Evolutionary conservation across 2,113 vertebrate species (phyloP).

Genomic region (Orcinus orca): DNA sequence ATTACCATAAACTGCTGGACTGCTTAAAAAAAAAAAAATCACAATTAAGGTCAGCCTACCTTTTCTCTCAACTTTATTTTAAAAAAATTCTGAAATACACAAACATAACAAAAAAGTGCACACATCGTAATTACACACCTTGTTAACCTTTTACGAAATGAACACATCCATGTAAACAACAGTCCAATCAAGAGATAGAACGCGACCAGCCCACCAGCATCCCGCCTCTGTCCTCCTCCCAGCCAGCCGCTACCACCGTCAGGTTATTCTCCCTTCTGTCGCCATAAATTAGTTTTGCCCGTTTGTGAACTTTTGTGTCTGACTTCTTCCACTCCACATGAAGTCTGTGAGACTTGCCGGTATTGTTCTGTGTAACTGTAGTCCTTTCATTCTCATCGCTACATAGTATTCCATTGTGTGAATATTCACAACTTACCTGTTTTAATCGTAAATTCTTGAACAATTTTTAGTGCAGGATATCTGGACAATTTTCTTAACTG

Average conservation of each 20-base stretch:
- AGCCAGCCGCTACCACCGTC: rapidly evolving
- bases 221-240: rapidly evolving
- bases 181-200: background rate
- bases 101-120: background rate
- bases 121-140: background rate
- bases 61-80: background rate
- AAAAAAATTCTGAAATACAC: background rate
- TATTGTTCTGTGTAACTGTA: background rate
- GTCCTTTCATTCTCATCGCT: background rate
- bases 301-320: background rate
- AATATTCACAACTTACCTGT: background rate
- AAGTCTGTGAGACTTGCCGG: too few species aligned
- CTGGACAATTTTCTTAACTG: background rate
- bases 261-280: background rate
- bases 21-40: background rate
- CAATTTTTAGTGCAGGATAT: background rate
- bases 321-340: background rate
- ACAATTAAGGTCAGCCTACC: background rate
- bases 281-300: background rate
- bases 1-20: background rate
- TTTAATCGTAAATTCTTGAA: background rate
- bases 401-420: background rate
- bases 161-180: background rate
- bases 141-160: background rate
- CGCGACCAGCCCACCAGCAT: background rate